A percentile compares a stretch with the other conserved stretches of the same genome.
Conservation (phyloP, 2,797 vertebrate species). For the Coccyzus lansbergi region DNA sequence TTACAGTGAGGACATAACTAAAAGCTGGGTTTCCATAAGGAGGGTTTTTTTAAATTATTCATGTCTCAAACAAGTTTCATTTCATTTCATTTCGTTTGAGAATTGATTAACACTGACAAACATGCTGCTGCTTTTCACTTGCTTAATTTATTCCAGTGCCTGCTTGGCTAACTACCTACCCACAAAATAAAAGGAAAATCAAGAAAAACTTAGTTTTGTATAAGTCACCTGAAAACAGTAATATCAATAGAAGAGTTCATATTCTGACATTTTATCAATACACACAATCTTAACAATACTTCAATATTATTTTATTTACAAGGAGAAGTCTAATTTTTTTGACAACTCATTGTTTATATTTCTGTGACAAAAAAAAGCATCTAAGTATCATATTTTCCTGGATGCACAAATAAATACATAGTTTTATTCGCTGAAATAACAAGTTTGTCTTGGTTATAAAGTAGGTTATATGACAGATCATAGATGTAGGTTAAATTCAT, state of each 20-base stretch:
- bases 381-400: background rate
- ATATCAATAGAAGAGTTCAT: background rate
- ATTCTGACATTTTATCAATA: background rate
- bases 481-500: background rate
- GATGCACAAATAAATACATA: background rate
- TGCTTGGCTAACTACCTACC: background rate
- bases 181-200: background rate
- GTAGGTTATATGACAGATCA: background rate
- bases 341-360: background rate
- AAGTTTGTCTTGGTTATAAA: background rate
- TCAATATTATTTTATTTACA: slow-evolving; percentile 7
- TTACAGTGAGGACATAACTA: background rate
- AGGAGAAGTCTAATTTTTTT: slow-evolving; percentile 21
- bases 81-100: background rate
- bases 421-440: background rate
- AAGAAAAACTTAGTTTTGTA: background rate
- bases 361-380: background rate
- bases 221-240: background rate
- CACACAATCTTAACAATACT: background rate
- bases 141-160: background rate
- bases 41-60: background rate
- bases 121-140: background rate
- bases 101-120: background rate
- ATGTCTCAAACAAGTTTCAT: background rate
- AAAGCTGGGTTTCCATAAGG: background rate